Evolutionary conservation across 1,140 invertebrate genomes (phyloP).

Genomic region (Nephotettix cincticeps): DNA sequence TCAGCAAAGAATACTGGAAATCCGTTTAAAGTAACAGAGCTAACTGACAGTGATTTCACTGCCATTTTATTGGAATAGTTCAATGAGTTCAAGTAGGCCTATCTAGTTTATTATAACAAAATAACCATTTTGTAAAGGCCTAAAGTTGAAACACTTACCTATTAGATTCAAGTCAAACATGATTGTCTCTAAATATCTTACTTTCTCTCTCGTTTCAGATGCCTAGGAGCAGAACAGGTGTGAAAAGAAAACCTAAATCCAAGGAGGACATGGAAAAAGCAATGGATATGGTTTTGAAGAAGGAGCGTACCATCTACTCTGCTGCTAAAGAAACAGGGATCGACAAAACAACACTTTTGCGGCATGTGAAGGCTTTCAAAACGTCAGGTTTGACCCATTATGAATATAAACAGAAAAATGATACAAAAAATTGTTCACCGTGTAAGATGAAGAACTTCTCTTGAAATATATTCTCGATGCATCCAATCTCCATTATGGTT

Average conservation of each 20-base stretch:
- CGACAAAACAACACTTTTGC: not conserved
- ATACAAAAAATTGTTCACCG: not conserved
- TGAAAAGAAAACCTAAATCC: not conserved
- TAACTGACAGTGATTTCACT: not conserved
- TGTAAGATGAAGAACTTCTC: not conserved
- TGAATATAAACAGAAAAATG: constrained; percentile 8
- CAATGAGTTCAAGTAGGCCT: no score
- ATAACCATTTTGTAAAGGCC: no score
- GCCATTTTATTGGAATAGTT: no score
- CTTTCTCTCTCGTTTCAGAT: not conserved
- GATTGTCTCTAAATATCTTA: no score
- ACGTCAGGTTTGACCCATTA: not conserved
- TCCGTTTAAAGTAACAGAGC: not conserved
- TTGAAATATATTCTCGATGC: not conserved
- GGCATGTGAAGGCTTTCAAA: not conserved
- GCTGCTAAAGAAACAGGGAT: not conserved
- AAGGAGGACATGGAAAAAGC: not conserved
- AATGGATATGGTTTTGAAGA: not conserved
- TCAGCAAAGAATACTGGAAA: not conserved
- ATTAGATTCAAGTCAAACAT: no score
- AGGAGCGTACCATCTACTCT: not conserved
- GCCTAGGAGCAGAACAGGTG: not conserved
- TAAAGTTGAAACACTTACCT: no score
- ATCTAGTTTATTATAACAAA: no score
- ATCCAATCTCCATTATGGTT: not conserved